Percentiles rank a stretch among this genome's conserved stretches.
Conservation (phyloP, 2,113 vertebrate species). For the Onychorhynchus coronatus region DNA sequence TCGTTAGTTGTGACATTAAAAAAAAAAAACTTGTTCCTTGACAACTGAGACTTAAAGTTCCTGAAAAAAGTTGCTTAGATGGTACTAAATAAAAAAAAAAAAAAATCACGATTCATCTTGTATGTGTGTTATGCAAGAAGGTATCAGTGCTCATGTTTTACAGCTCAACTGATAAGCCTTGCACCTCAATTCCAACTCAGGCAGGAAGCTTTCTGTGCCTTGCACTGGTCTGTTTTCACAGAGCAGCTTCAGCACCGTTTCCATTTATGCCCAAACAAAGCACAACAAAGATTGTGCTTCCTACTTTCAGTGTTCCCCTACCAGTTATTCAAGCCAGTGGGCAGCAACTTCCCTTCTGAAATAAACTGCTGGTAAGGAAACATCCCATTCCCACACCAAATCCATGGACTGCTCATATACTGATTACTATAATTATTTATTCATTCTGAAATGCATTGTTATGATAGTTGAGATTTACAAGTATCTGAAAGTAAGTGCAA, state of each 20-base stretch:
- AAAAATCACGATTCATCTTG: neutral
- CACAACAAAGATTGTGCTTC: neutral
- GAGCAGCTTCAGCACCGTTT: neutral
- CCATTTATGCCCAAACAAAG: neutral
- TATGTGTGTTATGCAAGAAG: neutral
- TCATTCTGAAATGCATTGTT: neutral
- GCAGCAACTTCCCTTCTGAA: neutral
- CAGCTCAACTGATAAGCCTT: neutral
- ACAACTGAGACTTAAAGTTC: neutral
- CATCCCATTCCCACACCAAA: neutral
- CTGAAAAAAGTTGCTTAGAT: neutral
- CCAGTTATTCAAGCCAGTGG: neutral
- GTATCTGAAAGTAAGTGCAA: neutral
- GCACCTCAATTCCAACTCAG: neutral
- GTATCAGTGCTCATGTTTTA: neutral
- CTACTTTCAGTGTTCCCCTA: neutral
- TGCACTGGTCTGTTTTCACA: accelerated
- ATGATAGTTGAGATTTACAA: neutral
- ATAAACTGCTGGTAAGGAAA: neutral
- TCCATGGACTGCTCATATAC: neutral
- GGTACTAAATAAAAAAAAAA: neutral
- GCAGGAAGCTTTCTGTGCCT: neutral
- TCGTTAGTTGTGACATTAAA: neutral
- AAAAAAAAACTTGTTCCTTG: neutral
- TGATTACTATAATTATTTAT: constrained; percentile 6